Base-by-base conservation (phyloP, 2,797 vertebrate species). In the Pelodytes ibericus region DNA sequence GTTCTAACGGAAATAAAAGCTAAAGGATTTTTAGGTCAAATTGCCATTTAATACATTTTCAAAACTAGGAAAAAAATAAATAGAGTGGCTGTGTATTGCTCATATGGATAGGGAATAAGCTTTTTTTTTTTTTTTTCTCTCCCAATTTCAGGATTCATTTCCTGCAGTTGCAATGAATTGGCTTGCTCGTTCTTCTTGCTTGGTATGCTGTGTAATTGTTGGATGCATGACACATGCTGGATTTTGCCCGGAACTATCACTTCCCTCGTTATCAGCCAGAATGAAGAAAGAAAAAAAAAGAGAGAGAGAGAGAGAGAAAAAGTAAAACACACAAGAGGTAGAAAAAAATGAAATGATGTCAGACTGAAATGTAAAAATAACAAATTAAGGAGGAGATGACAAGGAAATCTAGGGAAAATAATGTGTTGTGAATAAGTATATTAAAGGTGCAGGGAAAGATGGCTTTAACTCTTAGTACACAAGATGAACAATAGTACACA, bases 41-140 rank as follows among this genome's bases (percentile, higher is more conserved):
- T 92, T 93, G 89, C 88, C 89, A 88, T 90, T 89, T 93, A 91
- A 90, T 88, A 86, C 87, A 91, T 87, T 88, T 53, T 85, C 86
- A 89, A 88, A 79, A 91, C 88, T 86, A 87, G 89, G 87, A 89
- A 86, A 80, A n/a, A 65, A 86, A 89, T 84, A 86, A 87, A 84
- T 68, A 84, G 83, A 84, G 79, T 81, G n/a, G 31, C 82, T 79
- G 81, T 76, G 83, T 87, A 88, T 87, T 87, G 81, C 83, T 81
- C 18, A 39, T 83, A 84, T 80, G 77, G 60, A 81, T 84, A 82
- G 80, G 74, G 83, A 56, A 83, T 80, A 74, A 86, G 82, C 71
- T 59, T 8, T 30, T 33, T 56, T 77, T 77, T 33, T 68, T 64
- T 59, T 8, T 30, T 33, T 56, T 77, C 71, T 33, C 62, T 27